Conservation (phyloP, 2,113 vertebrate genomes). For the Pandion haliaetus region DNA sequence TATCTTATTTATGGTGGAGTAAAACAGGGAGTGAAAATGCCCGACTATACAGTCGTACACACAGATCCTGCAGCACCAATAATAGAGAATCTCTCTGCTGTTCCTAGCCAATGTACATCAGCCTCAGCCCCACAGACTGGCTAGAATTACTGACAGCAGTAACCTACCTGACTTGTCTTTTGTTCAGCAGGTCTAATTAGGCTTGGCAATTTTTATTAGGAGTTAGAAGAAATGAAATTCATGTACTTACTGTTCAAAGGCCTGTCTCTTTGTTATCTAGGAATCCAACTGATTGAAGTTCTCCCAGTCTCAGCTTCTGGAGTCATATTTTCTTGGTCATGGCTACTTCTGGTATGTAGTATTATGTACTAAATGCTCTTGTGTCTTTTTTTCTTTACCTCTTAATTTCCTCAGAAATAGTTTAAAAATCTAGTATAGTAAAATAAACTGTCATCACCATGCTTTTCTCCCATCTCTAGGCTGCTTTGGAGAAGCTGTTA, state of each 20-base stretch:
- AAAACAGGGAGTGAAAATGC: background rate
- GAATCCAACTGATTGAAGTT: background rate
- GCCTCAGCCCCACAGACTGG: background rate
- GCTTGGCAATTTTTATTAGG: background rate
- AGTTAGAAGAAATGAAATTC: background rate
- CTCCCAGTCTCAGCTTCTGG: background rate
- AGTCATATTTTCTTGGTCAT: slow-evolving; percentile 43
- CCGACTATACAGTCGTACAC: rapidly evolving
- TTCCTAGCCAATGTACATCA: background rate
- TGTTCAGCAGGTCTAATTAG: background rate
- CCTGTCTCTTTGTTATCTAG: slow-evolving; percentile 17
- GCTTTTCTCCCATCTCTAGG: background rate
- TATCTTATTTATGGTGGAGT: background rate
- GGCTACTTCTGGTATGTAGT: slow-evolving; percentile 80
- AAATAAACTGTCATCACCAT: background rate
- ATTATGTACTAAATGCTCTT: background rate
- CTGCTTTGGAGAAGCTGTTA: background rate
- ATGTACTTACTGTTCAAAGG: background rate
- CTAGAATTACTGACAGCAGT: background rate
- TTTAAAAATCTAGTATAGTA: rapidly evolving
- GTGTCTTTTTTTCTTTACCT: background rate
- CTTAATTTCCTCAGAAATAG: background rate
- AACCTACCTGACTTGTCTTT: background rate
- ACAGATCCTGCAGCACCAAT: rapidly evolving
- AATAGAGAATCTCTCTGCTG: background rate